A percentile compares a stretch with the other conserved stretches of the same genome.
Evolutionary conservation across 2,113 vertebrate genomes (phyloP).

Genomic region (Petrocephalus microphthalmus): DNA sequence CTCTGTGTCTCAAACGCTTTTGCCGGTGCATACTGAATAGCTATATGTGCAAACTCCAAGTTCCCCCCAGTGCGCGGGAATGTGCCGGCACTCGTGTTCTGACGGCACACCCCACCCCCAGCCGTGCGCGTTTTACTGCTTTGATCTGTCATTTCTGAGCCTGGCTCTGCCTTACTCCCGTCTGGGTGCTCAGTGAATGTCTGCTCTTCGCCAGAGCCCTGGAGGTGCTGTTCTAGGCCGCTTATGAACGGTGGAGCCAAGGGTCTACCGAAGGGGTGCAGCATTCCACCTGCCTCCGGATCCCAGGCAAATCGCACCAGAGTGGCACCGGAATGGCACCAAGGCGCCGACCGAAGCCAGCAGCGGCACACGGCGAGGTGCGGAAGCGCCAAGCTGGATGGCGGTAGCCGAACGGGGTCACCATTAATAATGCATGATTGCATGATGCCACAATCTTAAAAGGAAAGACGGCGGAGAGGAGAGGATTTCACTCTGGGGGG

Average conservation of each 20-base stretch:
- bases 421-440: conserved; percentile 22
- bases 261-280: background rate
- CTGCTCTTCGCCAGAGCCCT: background rate
- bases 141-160: background rate
- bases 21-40: background rate
- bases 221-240: background rate
- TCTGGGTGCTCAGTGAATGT: background rate
- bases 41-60: background rate
- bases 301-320: background rate
- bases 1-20: background rate
- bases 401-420: background rate
- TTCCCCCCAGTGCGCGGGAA: background rate
- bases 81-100: background rate
- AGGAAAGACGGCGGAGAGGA: background rate
- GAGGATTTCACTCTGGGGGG: background rate
- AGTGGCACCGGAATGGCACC: background rate
- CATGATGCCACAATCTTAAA: conserved; percentile 1
- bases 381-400: background rate
- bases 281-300: background rate
- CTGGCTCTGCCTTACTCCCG: background rate
- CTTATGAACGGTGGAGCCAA: background rate
- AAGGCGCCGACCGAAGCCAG: background rate
- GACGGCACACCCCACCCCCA: background rate
- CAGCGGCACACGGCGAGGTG: background rate
- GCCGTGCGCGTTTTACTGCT: background rate